Conservation (phyloP, 2,888 invertebrate species). For the Aquatica leii region DNA sequence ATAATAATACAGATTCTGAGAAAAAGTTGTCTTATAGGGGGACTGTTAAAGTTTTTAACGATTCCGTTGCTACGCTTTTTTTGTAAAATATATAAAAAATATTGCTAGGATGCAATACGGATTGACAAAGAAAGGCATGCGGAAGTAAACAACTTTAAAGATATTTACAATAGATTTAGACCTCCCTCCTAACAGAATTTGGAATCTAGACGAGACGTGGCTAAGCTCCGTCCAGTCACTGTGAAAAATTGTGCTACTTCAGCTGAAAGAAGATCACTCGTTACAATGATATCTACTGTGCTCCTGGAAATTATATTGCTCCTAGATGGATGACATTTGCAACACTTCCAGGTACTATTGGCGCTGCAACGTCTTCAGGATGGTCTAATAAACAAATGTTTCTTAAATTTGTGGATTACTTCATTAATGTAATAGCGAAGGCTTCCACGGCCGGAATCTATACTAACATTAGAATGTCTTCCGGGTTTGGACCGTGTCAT, state of each 20-base stretch:
- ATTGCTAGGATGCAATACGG: conserved; percentile 7
- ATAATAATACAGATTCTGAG: neutral
- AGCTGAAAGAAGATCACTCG: neutral
- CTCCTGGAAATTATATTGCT: neutral
- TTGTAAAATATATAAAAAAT: neutral
- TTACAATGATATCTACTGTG: neutral
- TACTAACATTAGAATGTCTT: no score
- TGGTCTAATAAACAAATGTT: neutral
- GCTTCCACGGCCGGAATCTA: no score
- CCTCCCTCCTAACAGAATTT: neutral
- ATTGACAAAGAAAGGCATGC: neutral
- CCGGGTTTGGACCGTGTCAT: no score
- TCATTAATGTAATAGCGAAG: no score
- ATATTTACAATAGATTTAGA: neutral
- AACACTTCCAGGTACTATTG: neutral
- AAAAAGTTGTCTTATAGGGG: no score
- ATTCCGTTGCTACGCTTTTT: no score
- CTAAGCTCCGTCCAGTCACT: neutral
- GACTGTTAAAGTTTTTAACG: no score
- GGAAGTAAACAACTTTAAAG: neutral
- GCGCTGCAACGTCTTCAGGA: neutral
- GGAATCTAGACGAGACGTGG: neutral
- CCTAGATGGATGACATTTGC: no score
- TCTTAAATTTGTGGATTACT: neutral
- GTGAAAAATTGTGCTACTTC: neutral